phyloP scores from a whole-genome alignment of 2,797 vertebrate genomes.

The Lemur catta region DNA sequence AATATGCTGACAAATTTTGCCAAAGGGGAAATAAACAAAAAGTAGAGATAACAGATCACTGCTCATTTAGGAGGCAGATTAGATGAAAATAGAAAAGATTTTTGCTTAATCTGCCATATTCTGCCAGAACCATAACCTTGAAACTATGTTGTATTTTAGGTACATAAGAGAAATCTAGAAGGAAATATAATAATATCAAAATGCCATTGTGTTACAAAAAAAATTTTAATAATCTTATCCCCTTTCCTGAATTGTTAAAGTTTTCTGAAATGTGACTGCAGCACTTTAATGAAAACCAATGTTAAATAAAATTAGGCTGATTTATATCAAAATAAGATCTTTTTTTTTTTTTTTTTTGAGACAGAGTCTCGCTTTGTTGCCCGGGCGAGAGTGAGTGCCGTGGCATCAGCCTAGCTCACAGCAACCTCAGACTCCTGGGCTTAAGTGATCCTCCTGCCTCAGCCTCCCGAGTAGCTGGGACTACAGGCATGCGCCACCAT shows the following conservation, averaged over 20 bases:
- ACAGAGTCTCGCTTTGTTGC: too few species aligned
- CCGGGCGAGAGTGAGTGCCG: too few species aligned
- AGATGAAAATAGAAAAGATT: not conserved
- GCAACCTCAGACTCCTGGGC: too few species aligned
- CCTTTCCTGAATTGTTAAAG: not conserved
- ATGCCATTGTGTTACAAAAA: not conserved
- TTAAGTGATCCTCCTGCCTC: too few species aligned
- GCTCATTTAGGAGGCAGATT: not conserved
- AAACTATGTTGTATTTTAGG: not conserved
- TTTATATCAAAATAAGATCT: not conserved
- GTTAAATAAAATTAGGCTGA: slow-evolving; percentile 24
- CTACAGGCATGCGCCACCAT: too few species aligned
- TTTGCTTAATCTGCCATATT: not conserved
- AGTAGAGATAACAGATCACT: not conserved
- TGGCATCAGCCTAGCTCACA: too few species aligned
- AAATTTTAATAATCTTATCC: not conserved
- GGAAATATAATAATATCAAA: not conserved
- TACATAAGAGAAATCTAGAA: not conserved
- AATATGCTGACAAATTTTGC: not conserved
- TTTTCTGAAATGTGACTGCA: slow-evolving; percentile 7
- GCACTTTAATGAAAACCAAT: slow-evolving; percentile 12
- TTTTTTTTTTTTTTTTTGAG: too few species aligned
- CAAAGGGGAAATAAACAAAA: not conserved
- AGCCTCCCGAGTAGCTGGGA: too few species aligned
- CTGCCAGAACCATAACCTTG: not conserved